These are phyloP conservation scores for Phrynosoma platyrhinos DNA, from an alignment of 2,113 vertebrate species.

Conservation along the genomic window DNA sequence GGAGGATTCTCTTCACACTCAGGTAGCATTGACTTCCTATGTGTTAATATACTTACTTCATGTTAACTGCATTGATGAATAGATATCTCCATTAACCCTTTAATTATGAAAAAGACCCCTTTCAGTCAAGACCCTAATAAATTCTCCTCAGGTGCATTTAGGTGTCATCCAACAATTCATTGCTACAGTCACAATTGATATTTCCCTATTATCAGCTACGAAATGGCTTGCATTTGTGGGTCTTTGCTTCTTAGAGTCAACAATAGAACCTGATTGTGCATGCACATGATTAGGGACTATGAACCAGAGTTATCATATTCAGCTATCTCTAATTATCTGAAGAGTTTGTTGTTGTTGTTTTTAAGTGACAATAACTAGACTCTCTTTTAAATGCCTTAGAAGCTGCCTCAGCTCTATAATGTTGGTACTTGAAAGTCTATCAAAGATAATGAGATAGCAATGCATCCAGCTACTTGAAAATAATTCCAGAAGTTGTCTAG, in stretches of 20 bases:
- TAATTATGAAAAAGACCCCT: no score
- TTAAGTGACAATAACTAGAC: background rate
- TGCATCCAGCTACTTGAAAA: slow-evolving; percentile 29
- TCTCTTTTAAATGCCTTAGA: slow-evolving; percentile 12
- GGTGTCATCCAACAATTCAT: background rate
- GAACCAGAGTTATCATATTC: background rate
- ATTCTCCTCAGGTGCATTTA: background rate
- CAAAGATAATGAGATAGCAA: slow-evolving; percentile 57
- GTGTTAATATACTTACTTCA: no score
- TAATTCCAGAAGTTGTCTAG: slow-evolving; percentile 67
- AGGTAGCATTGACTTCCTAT: no score
- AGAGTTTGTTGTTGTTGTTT: background rate
- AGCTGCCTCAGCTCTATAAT: slow-evolving; percentile 47
- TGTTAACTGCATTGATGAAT: no score
- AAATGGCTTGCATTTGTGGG: background rate
- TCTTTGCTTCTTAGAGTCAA: background rate
- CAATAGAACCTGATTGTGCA: background rate
- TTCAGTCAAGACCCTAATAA: background rate
- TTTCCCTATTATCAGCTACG: background rate
- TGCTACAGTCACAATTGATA: background rate
- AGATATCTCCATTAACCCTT: no score
- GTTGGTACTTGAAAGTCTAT: slow-evolving; percentile 57
- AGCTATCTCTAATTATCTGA: background rate
- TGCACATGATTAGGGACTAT: background rate
- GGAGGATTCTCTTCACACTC: no score